A percentile compares a stretch with the other conserved stretches of the same genome.
Conservation (phyloP, 2,113 vertebrate genomes). For the Tupaia chinensis region DNA sequence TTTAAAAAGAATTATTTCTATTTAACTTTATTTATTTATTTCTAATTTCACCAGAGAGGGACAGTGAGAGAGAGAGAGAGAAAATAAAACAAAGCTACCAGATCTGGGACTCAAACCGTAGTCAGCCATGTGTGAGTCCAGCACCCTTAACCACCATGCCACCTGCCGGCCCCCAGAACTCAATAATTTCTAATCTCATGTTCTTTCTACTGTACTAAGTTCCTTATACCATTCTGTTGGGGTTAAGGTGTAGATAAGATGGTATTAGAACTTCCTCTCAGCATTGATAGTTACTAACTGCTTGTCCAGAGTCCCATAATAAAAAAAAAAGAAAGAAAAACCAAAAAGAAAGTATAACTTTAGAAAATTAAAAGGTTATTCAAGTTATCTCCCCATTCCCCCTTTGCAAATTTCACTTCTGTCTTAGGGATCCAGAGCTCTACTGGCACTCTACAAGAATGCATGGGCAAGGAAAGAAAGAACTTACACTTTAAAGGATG, state of each 20-base stretch:
- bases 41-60: too few species aligned
- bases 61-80: too few species aligned
- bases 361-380: background rate
- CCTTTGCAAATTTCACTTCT: background rate
- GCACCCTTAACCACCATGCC: too few species aligned
- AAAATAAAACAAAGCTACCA: too few species aligned
- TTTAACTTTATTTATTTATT: too few species aligned
- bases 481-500: background rate
- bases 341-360: background rate
- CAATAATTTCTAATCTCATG: background rate
- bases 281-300: background rate
- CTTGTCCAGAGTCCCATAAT: background rate
- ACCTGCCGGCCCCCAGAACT: too few species aligned
- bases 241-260: background rate
- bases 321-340: background rate
- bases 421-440: background rate
- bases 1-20: too few species aligned
- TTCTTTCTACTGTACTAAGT: slow-evolving; percentile 4
- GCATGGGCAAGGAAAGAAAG: background rate
- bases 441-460: slow-evolving; percentile 11
- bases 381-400: background rate
- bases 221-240: slow-evolving; percentile 15
- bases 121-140: too few species aligned
- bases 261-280: slow-evolving; percentile 9
- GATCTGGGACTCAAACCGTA: too few species aligned